Evolutionary conservation across 2,888 invertebrate species (phyloP).

Genomic region (Brachypalpus laphriformis): DNA sequence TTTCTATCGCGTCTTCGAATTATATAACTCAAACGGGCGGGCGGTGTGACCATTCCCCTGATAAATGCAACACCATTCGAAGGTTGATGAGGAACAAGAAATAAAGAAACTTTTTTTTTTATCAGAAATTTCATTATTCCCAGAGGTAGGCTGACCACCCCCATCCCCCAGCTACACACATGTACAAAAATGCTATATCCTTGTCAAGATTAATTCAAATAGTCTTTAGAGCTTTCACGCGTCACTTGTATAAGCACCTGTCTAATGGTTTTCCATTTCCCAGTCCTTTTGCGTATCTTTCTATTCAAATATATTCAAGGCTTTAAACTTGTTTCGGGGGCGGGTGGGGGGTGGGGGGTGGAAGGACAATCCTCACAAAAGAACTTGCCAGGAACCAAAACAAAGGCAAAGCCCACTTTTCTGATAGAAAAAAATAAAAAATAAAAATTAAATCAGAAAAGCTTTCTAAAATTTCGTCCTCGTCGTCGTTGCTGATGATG

Average conservation of each 20-base stretch:
- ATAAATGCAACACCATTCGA: neutral
- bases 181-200: constrained; percentile 5
- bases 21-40: neutral
- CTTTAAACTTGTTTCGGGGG: neutral
- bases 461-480: constrained; percentile 8
- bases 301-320: neutral
- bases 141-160: constrained; percentile 16
- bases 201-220: constrained; percentile 44
- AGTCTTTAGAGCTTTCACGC: constrained; percentile 28
- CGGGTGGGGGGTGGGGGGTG: neutral
- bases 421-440: neutral
- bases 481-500: constrained; percentile 21
- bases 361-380: neutral
- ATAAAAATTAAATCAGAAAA: neutral
- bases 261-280: constrained; percentile 37
- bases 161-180: neutral
- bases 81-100: neutral
- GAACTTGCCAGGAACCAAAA: constrained; percentile 25
- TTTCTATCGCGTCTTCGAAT: neutral
- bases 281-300: neutral
- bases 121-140: constrained; percentile 31
- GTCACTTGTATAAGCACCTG: constrained; percentile 9
- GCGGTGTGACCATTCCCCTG: neutral
- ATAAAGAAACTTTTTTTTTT: constrained; percentile 27
- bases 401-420: constrained; percentile 20